Evolutionary conservation across 35 echinoderm and acorn worm genomes (phyloP).

Genomic region (Amphiura filiformis): DNA sequence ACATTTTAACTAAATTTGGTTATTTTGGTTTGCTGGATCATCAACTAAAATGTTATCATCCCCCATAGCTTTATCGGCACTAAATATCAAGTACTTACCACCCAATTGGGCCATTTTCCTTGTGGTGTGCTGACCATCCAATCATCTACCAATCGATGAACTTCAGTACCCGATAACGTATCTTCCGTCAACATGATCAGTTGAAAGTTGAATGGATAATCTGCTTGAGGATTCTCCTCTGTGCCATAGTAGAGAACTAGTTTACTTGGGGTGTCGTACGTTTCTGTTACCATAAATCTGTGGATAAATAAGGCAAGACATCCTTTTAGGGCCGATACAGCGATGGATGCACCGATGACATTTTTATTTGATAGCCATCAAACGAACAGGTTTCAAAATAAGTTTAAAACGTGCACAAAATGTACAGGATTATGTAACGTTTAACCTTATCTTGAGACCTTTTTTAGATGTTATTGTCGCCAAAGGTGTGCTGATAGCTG

Average conservation of each 20-base stretch:
- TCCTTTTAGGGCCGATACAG: too few relatives aligned
- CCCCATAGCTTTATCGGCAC: too few relatives aligned
- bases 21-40: too few relatives aligned
- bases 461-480: too few relatives aligned
- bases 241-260: constrained; percentile 81
- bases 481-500: too few relatives aligned
- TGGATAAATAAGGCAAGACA: neutral
- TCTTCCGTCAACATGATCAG: constrained; percentile 56
- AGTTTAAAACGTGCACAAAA: too few relatives aligned
- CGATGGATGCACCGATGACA: neutral
- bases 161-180: constrained; percentile 43
- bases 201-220: constrained; percentile 86
- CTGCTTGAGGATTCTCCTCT: constrained; percentile 68
- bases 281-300: constrained; percentile 89
- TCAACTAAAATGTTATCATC: too few relatives aligned
- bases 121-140: constrained; percentile 41
- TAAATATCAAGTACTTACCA: constrained; percentile 48
- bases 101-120: constrained; percentile 87
- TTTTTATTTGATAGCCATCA: too few relatives aligned
- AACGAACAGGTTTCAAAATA: too few relatives aligned
- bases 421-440: too few relatives aligned
- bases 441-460: too few relatives aligned
- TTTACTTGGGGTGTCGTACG: constrained; percentile 56
- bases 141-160: constrained; percentile 48
- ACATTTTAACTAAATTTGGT: too few relatives aligned